These are phyloP conservation scores for Bufo gargarizans DNA, from an alignment of 2,113 vertebrate genomes.

Conservation along the genomic window DNA sequence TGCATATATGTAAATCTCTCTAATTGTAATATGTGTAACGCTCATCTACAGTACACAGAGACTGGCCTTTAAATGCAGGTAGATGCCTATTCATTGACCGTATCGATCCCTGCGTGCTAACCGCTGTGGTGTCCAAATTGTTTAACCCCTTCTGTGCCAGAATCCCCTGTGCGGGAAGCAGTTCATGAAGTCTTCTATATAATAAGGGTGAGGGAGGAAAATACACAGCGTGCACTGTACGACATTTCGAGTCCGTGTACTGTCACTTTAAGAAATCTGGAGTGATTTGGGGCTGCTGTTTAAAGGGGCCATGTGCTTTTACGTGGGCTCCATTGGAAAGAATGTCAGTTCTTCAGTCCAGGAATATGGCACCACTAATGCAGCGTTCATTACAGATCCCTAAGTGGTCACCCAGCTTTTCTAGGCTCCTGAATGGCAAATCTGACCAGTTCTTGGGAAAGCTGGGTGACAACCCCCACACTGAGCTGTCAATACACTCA, in stretches of 20 bases:
- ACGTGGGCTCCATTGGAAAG: too few species aligned
- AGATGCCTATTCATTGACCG: conserved; percentile 15
- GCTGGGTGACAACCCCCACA: too few species aligned
- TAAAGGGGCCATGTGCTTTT: too few species aligned
- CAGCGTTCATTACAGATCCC: too few species aligned
- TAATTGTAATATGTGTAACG: background rate
- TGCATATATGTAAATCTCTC: background rate
- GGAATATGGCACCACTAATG: too few species aligned
- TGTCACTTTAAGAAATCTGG: background rate
- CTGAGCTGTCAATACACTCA: too few species aligned
- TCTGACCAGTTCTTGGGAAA: background rate
- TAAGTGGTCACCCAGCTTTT: background rate
- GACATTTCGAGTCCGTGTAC: background rate
- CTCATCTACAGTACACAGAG: background rate
- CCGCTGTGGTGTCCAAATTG: background rate
- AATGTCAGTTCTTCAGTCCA: too few species aligned
- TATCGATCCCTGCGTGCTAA: conserved; percentile 25
- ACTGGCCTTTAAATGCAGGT: background rate
- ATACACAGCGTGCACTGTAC: background rate
- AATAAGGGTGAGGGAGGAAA: background rate
- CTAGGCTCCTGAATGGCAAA: background rate
- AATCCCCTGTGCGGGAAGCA: background rate
- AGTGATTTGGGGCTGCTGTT: too few species aligned
- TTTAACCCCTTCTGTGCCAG: background rate
- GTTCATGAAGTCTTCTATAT: background rate